Evolutionary conservation across 2,888 invertebrate genomes (phyloP), one percentile per base, ranked within the genome.

Genomic region (Sesia apiformis): DNA sequence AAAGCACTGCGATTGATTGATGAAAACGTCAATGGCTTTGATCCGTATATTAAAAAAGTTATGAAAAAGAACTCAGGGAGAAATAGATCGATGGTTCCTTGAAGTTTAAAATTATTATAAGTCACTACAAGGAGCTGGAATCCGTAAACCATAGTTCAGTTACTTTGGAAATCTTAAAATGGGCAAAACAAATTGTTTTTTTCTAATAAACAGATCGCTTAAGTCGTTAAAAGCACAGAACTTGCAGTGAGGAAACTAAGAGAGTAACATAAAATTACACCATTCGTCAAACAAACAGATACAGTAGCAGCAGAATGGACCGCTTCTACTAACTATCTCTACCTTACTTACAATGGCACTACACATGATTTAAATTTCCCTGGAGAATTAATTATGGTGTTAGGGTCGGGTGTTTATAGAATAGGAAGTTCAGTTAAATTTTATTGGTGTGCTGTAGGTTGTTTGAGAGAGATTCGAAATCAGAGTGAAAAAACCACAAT

Each of bases 221-320:
- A 90, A 5, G 94, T 94, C 39, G 93, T 96, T 8, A 95, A 96
- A 79, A 97, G 96, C 70, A 96, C 97, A 0, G 97, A 97, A 78
- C 81, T 97, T 55, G 95, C 94, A 0, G 93, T 96, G 3, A 90
- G 97, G 40, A 94, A 94, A 66, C 91, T 93, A 64, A 90, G 97
- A 53, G 93, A 94, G 72, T 95, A 96, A 70, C 91, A 88, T 79
- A 93, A 92, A 49, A 94, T 98, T 38, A 91, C 90, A 1, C 98
- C 98, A 0, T 95, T 91, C 74, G 97, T 99, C 0, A 99, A 99
- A 81, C 97, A 98, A 90, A 99, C 99, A 62, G 99, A 99, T 81
- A 99, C 99, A 0, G 98, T 99, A 4, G 98, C 99, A 46, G 99
- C 98, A 0, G 99, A 99, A 83, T 99, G 98, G 98, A 99, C 99